Base-by-base conservation (phyloP, 2,797 vertebrate genomes). In the Tolypeutes matacus region DNA sequence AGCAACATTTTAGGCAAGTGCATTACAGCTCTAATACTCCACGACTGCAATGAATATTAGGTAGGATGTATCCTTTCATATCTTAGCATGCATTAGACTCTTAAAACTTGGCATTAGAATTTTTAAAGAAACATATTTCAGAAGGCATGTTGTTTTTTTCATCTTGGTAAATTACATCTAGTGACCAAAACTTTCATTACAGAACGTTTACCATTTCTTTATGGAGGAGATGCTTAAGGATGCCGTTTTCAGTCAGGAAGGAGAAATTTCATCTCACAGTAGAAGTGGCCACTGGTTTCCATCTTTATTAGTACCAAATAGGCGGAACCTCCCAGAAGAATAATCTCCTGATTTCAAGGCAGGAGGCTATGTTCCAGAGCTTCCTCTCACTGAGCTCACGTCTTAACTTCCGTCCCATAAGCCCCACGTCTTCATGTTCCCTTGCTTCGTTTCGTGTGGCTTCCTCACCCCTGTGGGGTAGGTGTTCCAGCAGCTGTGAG, bases 121-220 rank as follows among this genome's bases (percentile, higher is more conserved):
- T 77, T 89, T 89, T 42, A 84, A 93, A 69, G 51, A 86, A 72
- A 85, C 31, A n/a, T n/a, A 46, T 1, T 88, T 93, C 29, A 56
- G 72, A 83, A 91, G 51, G 17, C 69, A 86, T 42, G 58, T 34
- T 67, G 58, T 89, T 86, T 67, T 39, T 21, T 84, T 87, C 60
- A n/a, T 56, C 18, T 89, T 84, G 62, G 60, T 67, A 86, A 91
- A 56, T 56, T 73, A 8, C 20, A 69, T 31, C 21, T 60, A 3
- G n/a, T 91, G 64, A 70, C 62, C 84, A 72, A 84, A 95, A 93
- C 91, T 67, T 25, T 34, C 80, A 27, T 62, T 62, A 53, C 7
- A 23, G 29, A 51, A 62, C 11, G 2, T 88, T 85, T 82, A 14
- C 29, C 39, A 51, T 69, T 91, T 89, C 60, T 73, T 69, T 93